Base-by-base conservation (phyloP, 2,888 invertebrate genomes). In the Cephus pygmeus region DNA sequence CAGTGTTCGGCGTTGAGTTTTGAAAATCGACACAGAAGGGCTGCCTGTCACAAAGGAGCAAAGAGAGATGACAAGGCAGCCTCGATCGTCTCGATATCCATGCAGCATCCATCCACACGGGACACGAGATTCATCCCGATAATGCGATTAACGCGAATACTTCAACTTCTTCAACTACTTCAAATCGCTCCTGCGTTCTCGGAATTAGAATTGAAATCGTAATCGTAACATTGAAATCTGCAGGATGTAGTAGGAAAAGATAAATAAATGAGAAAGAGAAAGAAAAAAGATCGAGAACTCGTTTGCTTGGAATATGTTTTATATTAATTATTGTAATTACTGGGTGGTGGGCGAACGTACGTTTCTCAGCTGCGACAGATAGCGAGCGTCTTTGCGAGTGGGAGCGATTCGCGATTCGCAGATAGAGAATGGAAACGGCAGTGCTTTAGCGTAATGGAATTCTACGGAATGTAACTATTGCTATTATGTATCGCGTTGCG, bases 371-470 rank as follows among this genome's bases (percentile, higher is more conserved):
- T 1, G 56, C 9, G 40, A 40, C 40, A 40, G 40, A 40, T 23
- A 9, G 9, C 56, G 56, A 56, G 23, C 56, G 56, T 56, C 56
- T 56, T 23, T 56, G 56, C 56, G 23, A 56, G 56, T 56, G 40
- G 40, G 40, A 56, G 56, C 56, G 23, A 56, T 56, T 75, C 34
- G 69, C n/a, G 11, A 35, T 35, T 31, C 23, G 36, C 68, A 34
- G 35, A 30, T 23, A 34, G 23, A 31, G 71, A 71, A 71, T 71
- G 71, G 71, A 71, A 71, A 34, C 35, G 74, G 33, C 35, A 34
- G 35, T 73, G 78, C 78, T 76, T 76, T 86, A 87, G 85, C 86
- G 86, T 87, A 87, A 87, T 87, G 87, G 87, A 87, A 87, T 86
- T 85, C 83, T 84, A 83, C 85, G 87, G 87, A 87, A 87, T 85